phyloP scores from a whole-genome alignment of 2,113 vertebrate species.

The Pan paniscus region DNA sequence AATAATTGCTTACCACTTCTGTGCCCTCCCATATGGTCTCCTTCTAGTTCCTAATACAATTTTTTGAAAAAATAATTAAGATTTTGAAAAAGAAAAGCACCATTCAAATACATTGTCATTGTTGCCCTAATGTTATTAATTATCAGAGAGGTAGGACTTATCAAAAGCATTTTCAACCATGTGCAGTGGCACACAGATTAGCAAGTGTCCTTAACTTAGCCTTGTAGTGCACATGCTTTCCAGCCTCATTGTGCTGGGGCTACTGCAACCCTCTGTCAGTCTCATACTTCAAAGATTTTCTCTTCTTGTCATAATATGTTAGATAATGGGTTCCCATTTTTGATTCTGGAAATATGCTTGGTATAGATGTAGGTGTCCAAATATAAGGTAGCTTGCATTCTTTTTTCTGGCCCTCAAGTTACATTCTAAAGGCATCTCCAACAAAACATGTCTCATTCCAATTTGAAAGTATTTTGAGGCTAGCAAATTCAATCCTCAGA shows the following conservation, averaged over 20 bases:
- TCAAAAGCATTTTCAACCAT: not conserved
- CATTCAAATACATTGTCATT: not conserved
- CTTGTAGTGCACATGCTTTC: not conserved
- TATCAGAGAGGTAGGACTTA: not conserved
- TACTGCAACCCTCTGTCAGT: not conserved
- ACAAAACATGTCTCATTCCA: not conserved
- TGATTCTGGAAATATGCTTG: not conserved
- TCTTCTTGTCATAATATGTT: not conserved
- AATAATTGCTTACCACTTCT: slow-evolving; percentile 76
- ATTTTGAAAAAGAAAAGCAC: not conserved
- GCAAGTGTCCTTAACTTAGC: not conserved
- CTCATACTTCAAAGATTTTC: not conserved
- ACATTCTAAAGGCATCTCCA: not conserved
- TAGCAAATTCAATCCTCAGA: not conserved
- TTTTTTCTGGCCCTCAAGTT: not conserved
- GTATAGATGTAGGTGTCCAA: not conserved
- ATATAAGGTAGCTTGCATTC: not conserved
- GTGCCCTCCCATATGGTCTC: slow-evolving; percentile 74
- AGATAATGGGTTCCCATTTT: not conserved
- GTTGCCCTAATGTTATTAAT: slow-evolving; percentile 36
- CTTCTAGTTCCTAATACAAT: slow-evolving; percentile 44
- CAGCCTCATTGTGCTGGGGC: not conserved
- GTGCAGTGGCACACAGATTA: not conserved
- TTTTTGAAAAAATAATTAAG: slow-evolving; percentile 12
- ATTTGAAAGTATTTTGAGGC: not conserved